These are phyloP conservation scores for Amia ocellicauda DNA, from an alignment of 2,113 vertebrate species.

Conservation along the genomic window DNA sequence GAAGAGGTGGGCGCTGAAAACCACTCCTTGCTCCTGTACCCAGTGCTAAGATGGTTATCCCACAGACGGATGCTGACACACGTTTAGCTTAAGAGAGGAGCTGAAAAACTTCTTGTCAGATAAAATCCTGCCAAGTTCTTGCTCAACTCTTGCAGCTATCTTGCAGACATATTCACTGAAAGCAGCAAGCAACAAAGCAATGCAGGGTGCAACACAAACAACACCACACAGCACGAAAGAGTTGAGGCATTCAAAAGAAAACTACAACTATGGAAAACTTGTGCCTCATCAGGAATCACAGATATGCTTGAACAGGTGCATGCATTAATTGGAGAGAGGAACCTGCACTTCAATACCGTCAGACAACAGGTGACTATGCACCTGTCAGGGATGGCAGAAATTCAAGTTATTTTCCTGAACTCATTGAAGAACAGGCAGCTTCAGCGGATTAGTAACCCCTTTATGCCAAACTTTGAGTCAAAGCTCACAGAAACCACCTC, in stretches of 20 bases:
- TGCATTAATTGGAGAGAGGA: slow-evolving; percentile 2
- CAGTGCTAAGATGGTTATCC: slow-evolving; percentile 22
- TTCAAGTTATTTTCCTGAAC: slow-evolving; percentile 7
- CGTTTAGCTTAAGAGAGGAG: slow-evolving; percentile 16
- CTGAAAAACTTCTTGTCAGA: no score
- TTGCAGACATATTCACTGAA: slow-evolving; percentile 26
- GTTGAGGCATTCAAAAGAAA: slow-evolving; percentile 11
- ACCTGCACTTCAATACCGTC: background rate
- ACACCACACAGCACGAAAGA: slow-evolving; percentile 12
- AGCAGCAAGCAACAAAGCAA: slow-evolving; percentile 16
- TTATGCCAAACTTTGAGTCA: background rate
- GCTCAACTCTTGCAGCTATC: slow-evolving; percentile 16
- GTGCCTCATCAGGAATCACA: slow-evolving; percentile 6
- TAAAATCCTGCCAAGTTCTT: slow-evolving; percentile 9
- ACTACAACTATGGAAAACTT: background rate
- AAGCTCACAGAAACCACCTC: background rate
- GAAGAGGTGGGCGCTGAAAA: slow-evolving; percentile 13
- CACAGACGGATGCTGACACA: slow-evolving; percentile 7
- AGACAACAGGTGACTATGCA: slow-evolving; percentile 2
- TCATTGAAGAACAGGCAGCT: slow-evolving; percentile 5
- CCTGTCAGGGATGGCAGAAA: slow-evolving; percentile 13
- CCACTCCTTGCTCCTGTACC: slow-evolving; percentile 16
- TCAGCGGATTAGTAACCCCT: background rate
- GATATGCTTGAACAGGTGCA: background rate
- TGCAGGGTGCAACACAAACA: slow-evolving; percentile 12